Base-by-base conservation (phyloP, 2,888 invertebrate species). In the Caradrina kadenii region DNA sequence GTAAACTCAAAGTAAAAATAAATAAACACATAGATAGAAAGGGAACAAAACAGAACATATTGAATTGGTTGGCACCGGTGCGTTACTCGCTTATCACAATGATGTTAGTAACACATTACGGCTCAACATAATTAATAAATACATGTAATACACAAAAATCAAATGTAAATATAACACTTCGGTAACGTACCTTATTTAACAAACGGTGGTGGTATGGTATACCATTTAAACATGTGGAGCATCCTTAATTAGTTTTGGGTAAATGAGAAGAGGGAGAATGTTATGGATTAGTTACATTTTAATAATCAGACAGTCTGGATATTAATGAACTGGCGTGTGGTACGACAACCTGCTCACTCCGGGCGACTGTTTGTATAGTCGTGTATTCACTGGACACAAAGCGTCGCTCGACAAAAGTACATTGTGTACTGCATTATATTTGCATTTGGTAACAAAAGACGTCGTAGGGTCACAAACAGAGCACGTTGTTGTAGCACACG, bases 201-300 rank as follows among this genome's bases (percentile, higher is more conserved):
- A 93, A 93, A 95, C 94, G 95, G 93, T 93, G 94, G 93, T 93
- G 93, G 95, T 92, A 93, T 90, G 91, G 91, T 89, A 89, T 92
- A 95, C 95, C 95, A 92, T 94, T 93, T 93, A 94, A 94, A 94
- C 93, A 93, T 93, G 93, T 94, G 91, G 94, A 92, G 92, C 94
- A 94, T 95, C 96, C 96, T 95, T 95, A 95, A 94, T 93, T 91
- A 94, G 94, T 95, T 95, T 95, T 94, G 95, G 94, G 91, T 94
- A 93, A 93, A 94, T 92, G 93, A 93, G 93, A 94, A 94, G 93
- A 93, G 93, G 95, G 96, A 96, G 95, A 96, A 96, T 95, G 95
- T 96, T 95, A 96, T 96, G 96, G 94, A 96, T 96, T 96, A 96
- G 96, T 96, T 92, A 93, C 92, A 93, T 91, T 91, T 91, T 88